Evolutionary conservation across 2,888 invertebrate species (phyloP), one percentile per base, ranked within the genome.

Genomic region (Notodonta ziczac): DNA sequence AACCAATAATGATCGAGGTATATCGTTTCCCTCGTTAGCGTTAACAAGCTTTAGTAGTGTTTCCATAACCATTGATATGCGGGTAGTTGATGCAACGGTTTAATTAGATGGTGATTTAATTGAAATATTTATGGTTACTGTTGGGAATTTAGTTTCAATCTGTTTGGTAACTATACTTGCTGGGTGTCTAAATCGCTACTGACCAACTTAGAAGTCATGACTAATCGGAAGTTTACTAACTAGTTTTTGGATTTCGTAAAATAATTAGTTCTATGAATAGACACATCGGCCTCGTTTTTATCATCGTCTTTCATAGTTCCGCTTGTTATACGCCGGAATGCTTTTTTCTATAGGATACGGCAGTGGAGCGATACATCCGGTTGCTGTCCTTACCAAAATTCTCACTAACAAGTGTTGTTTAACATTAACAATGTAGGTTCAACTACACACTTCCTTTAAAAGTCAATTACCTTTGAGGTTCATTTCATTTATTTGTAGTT

Each of bases 11-110:
- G 74, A 78, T 68, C 70, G 65, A 66, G 65, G 57, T 70, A 58
- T 73, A 74, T 66, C 66, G 67, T 78, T 77, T 80, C 74, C 66
- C 77, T 78, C 77, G 73, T 80, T 76, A 76, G 63, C 57, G 50
- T 62, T 69, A 66, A 66, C 65, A 61, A 66, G 63, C 51, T 67
- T 58, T 35, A 6, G 32, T 56, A 10, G 40, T 56, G 12, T 24
- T 42, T 44, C 42, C 16, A 44, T 39, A 40, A 56, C 14, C 35
- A 24, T 46, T 57, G 40, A 46, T 56, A 32, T 56, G 56, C n/a
- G 14, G 24, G 16, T 44, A 13, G 24, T 52, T 52, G 4, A 12
- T 52, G 4, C 32, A 32, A 52, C 32, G 12, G 13, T 12, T 5
- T 5, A 10, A 24, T 13, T 13, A 5, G 32, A 52, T 5, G 13